phyloP scores from a whole-genome alignment of 2,888 invertebrate species.

The Oeneis ivallda region DNA sequence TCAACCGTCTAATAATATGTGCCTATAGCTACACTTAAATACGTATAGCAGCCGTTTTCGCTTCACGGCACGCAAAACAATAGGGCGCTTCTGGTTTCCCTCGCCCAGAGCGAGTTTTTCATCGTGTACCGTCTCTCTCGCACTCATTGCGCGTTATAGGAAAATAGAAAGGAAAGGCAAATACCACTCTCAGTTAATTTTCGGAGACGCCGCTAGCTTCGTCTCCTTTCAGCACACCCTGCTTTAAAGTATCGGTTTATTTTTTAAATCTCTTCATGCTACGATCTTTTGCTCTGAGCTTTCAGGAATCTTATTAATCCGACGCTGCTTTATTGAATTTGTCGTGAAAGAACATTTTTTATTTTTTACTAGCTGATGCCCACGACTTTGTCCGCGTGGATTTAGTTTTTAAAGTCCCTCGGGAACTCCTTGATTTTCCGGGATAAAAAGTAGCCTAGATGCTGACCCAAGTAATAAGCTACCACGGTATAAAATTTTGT shows the following conservation, averaged over 20 bases:
- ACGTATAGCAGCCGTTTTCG: slow-evolving; percentile 57
- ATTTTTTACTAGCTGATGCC: no score
- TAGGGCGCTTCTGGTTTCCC: slow-evolving; percentile 76
- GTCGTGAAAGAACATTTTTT: background rate
- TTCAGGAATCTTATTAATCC: slow-evolving; percentile 35
- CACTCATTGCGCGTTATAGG: slow-evolving; percentile 39
- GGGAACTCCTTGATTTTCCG: no score
- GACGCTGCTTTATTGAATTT: slow-evolving; percentile 24
- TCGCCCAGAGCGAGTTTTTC: slow-evolving; percentile 74
- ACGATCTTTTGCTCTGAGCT: slow-evolving; percentile 28
- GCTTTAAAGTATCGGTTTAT: slow-evolving; percentile 56
- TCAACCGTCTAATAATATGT: slow-evolving; percentile 47
- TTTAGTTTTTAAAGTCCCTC: no score
- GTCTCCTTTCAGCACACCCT: slow-evolving; percentile 57
- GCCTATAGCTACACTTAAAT: slow-evolving; percentile 43
- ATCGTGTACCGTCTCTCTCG: slow-evolving; percentile 53
- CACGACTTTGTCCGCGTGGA: no score
- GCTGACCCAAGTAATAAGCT: no score
- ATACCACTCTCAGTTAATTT: slow-evolving; percentile 79
- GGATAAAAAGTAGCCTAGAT: no score
- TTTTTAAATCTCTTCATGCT: slow-evolving; percentile 45
- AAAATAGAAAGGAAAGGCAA: slow-evolving; percentile 56
- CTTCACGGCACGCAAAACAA: slow-evolving; percentile 75
- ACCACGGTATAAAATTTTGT: no score
- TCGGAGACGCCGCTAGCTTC: slow-evolving; percentile 63